Base-by-base conservation (phyloP, 2,797 vertebrate species). In the Bovichtus diacanthus region DNA sequence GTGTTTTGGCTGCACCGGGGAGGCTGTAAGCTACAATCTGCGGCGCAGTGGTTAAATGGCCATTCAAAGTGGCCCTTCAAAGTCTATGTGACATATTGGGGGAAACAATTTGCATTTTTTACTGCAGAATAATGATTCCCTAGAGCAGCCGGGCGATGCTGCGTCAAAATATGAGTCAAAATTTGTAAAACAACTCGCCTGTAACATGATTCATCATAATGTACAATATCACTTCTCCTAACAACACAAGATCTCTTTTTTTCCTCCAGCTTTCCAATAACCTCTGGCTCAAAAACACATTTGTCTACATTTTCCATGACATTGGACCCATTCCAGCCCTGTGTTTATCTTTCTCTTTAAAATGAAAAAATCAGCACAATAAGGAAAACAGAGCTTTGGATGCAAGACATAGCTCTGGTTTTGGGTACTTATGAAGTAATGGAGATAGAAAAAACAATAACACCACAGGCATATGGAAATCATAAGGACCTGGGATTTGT, bases 391-490 rank as follows among this genome's bases (percentile, higher is more conserved):
- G 60, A 73, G 78, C 76, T 74, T 82, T 7, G n/a, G 77, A 85
- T 83, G 64, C 54, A 59, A 84, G 77, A 70, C 70, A 58, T 12
- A 73, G 75, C 39, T 4, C 73, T 70, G 81, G 76, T 82, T 86
- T 78, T 53, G 74, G 88, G 78, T 68, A 86, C 78, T 86, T 84
- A 79, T 90, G 86, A 89, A 90, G 91, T 91, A 94, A 93, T 89
- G 87, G 84, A 87, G 83, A 88, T 78, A 85, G 88, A 88, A 89
- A 91, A 93, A 94, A 93, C 90, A 92, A 93, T 84, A 93, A 92
- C 88, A 91, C 81, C 70, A 76, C 74, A 86, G 77, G 70, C 95
- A 95, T 94, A 93, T 95, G 95, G 94, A 95, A 95, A 92, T 89
- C 93, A 94, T 95, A 94, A 95, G 61, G 76, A 74, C 27, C 71